These are phyloP conservation scores for Microctenopoma lineatum DNA, from an alignment of 2,797 vertebrate species.

Conservation along the genomic window DNA sequence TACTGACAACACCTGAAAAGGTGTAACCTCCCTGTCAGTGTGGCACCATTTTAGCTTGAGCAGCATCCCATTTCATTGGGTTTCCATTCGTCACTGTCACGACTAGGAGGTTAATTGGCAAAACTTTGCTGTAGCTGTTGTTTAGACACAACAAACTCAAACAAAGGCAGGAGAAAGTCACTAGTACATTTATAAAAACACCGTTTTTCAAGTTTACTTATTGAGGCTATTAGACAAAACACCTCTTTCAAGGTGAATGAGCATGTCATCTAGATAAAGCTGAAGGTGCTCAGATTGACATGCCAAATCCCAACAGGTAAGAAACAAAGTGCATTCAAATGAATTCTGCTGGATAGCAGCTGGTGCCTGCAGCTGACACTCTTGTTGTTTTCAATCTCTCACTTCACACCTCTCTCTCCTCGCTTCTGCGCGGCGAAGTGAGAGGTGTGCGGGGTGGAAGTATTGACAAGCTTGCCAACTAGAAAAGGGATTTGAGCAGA, in stretches of 20 bases:
- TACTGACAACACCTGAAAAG: conserved; percentile 43
- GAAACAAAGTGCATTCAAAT: conserved; percentile 71
- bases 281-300: conserved; percentile 59
- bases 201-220: conserved; percentile 45
- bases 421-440: conserved; percentile 51
- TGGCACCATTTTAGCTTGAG: conserved; percentile 16
- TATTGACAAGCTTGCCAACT: conserved; percentile 72
- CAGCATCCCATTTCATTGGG: conserved; percentile 7
- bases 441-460: conserved; percentile 57
- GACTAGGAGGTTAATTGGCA: conserved; percentile 5
- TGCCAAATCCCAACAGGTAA: conserved; percentile 51
- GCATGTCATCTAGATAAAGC: conserved; percentile 54
- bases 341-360: conserved; percentile 70
- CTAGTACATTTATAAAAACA: conserved; percentile 12
- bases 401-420: conserved; percentile 55
- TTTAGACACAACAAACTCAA: conserved; percentile 28
- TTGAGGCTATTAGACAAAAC: conserved; percentile 55
- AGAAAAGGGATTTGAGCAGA: conserved; percentile 65
- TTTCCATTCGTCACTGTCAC: conserved; percentile 45
- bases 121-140: conserved; percentile 29
- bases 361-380: conserved; percentile 71
- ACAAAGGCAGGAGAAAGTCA: conserved; percentile 46
- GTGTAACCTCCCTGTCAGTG: conserved; percentile 52
- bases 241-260: conserved; percentile 67
- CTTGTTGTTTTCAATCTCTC: conserved; percentile 59